Conservation (phyloP, 1,140 invertebrate species). For the Aphaenogaster floridana region DNA sequence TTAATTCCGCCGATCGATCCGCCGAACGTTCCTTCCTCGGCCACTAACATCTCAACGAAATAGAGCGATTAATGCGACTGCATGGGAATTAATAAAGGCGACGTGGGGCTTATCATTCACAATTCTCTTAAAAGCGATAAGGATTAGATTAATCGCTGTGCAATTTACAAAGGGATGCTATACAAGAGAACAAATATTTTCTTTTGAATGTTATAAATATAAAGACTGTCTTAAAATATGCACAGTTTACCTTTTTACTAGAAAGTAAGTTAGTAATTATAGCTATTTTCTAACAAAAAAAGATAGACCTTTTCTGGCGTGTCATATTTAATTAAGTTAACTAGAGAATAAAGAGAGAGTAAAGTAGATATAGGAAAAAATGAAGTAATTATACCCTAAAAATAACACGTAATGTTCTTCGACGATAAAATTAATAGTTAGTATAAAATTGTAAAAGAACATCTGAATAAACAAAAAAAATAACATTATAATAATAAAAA, state of each 20-base stretch:
- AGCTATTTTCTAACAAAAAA: background rate
- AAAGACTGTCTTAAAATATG: background rate
- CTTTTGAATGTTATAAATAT: background rate
- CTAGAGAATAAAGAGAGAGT: background rate
- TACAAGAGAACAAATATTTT: background rate
- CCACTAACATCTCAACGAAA: background rate
- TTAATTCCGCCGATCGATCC: conserved; percentile 62
- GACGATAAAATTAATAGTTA: conserved; percentile 27
- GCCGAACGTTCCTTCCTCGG: background rate
- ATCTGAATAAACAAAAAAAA: background rate
- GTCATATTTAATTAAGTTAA: conserved; percentile 30
- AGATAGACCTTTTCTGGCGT: background rate
- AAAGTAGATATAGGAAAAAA: background rate
- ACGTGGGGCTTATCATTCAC: background rate
- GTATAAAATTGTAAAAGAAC: background rate
- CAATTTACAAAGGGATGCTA: background rate
- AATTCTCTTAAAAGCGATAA: background rate
- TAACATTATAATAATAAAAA: background rate
- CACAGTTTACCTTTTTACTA: background rate
- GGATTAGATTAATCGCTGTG: background rate
- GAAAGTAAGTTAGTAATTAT: background rate
- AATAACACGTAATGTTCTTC: background rate
- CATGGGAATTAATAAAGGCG: conserved; percentile 9
- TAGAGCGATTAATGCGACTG: conserved; percentile 9
- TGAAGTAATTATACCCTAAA: background rate